Percentiles rank a stretch among this genome's conserved stretches.
Evolutionary conservation across 2,113 vertebrate genomes (phyloP).

Genomic region (Terrapene triunguis): DNA sequence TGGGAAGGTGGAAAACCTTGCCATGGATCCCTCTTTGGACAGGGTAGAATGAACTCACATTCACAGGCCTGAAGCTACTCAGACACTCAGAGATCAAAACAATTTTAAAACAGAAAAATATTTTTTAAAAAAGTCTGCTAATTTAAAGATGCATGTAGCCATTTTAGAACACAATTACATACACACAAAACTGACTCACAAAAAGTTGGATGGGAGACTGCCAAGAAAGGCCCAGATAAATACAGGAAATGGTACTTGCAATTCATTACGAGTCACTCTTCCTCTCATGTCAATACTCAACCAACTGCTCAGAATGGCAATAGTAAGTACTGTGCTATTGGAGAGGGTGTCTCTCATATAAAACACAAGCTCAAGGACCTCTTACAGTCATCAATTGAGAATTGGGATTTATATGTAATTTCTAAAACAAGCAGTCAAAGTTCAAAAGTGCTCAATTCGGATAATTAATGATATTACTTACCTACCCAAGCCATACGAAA

Average conservation of each 20-base stretch:
- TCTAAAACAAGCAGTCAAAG: too few relatives aligned
- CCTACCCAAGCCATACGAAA: too few relatives aligned
- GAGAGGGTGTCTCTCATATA: neutral
- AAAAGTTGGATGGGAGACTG: neutral
- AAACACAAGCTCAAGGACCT: neutral
- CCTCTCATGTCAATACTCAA: neutral
- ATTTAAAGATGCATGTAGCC: neutral
- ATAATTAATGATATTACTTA: neutral
- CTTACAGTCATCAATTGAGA: neutral
- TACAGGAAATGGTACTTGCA: neutral
- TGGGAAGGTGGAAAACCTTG: neutral
- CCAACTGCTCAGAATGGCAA: neutral
- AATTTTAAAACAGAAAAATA: neutral
- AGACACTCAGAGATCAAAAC: neutral
- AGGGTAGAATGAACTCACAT: neutral
- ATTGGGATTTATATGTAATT: too few relatives aligned
- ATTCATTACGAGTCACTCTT: neutral
- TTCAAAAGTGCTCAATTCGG: too few relatives aligned
- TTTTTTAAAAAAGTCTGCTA: neutral
- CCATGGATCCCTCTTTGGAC: too few relatives aligned
- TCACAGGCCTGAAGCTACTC: neutral
- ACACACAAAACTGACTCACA: neutral
- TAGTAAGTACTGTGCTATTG: neutral
- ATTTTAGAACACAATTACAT: neutral
- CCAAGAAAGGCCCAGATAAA: neutral